These are phyloP conservation scores for Harlomillsia oculata DNA, from an alignment of 1,140 invertebrate genomes.

Conservation along the genomic window DNA sequence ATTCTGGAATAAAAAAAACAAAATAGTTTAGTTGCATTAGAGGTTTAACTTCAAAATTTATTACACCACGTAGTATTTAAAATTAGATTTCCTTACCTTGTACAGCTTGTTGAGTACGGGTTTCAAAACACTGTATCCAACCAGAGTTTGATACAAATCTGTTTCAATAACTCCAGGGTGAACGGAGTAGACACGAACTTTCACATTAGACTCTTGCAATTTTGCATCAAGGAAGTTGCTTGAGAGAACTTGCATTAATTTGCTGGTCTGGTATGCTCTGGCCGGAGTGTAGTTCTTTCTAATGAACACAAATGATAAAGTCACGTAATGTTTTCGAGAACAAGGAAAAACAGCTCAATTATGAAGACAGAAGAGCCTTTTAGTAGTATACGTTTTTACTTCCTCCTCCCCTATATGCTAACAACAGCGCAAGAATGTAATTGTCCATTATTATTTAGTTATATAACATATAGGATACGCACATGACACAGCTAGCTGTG, in stretches of 20 bases:
- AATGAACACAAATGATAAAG: too few species aligned
- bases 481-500: too few species aligned
- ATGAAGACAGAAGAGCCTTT: too few species aligned
- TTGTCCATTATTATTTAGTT: too few species aligned
- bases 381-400: too few species aligned
- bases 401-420: too few species aligned
- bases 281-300: constrained; percentile 18
- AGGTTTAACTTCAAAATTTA: background rate
- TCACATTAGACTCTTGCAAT: constrained; percentile 46
- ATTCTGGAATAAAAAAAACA: constrained; percentile 44
- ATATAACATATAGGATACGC: too few species aligned
- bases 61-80: background rate
- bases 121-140: background rate
- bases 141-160: constrained; percentile 53
- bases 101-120: background rate
- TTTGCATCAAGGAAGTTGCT: constrained; percentile 57
- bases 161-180: constrained; percentile 87
- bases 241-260: constrained; percentile 73
- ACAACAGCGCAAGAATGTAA: too few species aligned
- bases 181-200: constrained; percentile 60
- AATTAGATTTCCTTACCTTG: background rate
- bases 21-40: background rate
- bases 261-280: constrained; percentile 70
- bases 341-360: background rate
- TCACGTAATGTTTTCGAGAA: background rate